Base-by-base conservation (phyloP, 2,797 vertebrate species). In the Chelonia mydas region DNA sequence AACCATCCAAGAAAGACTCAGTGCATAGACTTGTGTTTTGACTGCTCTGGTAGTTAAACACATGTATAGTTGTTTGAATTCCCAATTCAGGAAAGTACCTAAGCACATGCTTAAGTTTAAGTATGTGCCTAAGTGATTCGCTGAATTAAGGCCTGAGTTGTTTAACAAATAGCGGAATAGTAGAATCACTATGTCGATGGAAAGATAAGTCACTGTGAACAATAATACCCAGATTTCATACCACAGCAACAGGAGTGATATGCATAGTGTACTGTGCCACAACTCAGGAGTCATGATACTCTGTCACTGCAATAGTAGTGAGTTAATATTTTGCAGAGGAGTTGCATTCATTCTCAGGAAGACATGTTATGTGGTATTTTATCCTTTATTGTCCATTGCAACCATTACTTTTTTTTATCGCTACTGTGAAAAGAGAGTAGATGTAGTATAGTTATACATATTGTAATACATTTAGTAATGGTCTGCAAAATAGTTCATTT, bases 361-460 rank as follows among this genome's bases (percentile, higher is more conserved):
- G 31, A 9, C 49, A 6, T 25, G 41, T 16, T 47, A n/a, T 1
- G 1, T 1, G 0, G 79, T 3, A 0, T 5, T 84, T 80, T 11
- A n/a, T 28, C 68, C 57, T 55, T 54, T 61, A 3, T 21, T 1
- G 37, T 17, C 27, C 2, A 0, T 0, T 4, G 1, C 13, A 83
- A 74, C 41, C 1, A 0, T 77, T 1, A 19, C 3, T 3, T 19
- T 5, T 2, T 16, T n/a, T 74, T 45, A 0, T 9, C 5, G 23
- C 3, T 6, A 0, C 45, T 68, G 3, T 33, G 79, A 41, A 37
- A 49, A 54, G 28, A 7, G 4, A 0, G 8, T 28, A 77, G 74
- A 10, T 47, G 27, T 49, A 77, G 13, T 28, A 7, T 47, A 49
- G 25, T 45, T 49, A 47, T 49, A 77, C 4, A 77, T 17, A 77